Percentiles rank a stretch among this genome's conserved stretches.
phyloP scores from a whole-genome alignment of 2,888 invertebrate genomes.

The Hypomecis punctinalis region DNA sequence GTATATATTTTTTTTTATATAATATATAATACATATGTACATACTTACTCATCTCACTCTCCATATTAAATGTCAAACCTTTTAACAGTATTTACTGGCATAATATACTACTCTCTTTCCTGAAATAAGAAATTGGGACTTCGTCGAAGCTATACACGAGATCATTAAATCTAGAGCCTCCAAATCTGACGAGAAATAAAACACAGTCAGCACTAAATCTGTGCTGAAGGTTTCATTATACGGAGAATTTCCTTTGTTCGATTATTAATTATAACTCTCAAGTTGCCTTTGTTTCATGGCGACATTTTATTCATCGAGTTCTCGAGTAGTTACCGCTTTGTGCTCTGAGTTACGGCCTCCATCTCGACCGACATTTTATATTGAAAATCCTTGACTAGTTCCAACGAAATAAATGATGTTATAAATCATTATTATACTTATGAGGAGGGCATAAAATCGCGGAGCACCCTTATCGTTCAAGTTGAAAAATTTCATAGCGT shows the following conservation, averaged over 20 bases:
- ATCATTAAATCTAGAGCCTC: not conserved
- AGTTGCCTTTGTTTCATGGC: conserved; percentile 64
- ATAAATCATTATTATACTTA: conserved; percentile 72
- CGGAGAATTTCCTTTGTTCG: conserved; percentile 64
- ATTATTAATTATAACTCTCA: conserved; percentile 71
- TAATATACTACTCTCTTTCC: too few species aligned
- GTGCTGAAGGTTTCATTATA: conserved; percentile 51
- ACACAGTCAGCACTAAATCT: conserved; percentile 21
- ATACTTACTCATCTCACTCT: too few species aligned
- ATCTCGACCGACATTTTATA: conserved; percentile 54
- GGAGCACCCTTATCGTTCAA: conserved; percentile 71
- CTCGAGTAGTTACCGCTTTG: conserved; percentile 58
- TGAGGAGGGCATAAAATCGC: conserved; percentile 60
- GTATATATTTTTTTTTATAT: too few species aligned
- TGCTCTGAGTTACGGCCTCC: conserved; percentile 49
- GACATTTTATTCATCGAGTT: conserved; percentile 60
- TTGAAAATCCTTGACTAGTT: conserved; percentile 55
- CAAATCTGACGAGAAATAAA: conserved; percentile 7
- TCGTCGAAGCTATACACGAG: not conserved
- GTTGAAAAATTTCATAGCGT: conserved; percentile 75
- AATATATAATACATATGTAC: too few species aligned
- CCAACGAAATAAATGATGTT: conserved; percentile 54
- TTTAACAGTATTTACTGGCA: too few species aligned
- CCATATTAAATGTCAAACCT: too few species aligned
- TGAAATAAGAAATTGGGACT: too few species aligned